Evolutionary conservation across 2,888 invertebrate genomes (phyloP).

Genomic region (Harmothoe impar): DNA sequence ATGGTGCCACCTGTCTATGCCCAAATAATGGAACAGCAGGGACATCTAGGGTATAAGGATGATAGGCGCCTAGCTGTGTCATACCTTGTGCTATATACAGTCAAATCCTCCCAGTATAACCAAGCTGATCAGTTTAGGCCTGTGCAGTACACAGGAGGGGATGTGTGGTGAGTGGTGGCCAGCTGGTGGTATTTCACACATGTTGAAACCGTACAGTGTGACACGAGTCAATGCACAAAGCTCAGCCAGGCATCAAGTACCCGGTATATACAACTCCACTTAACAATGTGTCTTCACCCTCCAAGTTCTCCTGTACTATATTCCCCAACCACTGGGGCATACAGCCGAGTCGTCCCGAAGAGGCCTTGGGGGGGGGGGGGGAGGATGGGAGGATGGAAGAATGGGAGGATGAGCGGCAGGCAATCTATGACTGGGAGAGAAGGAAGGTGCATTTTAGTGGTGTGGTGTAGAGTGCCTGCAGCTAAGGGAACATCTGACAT

Average conservation of each 20-base stretch:
- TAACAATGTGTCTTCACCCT: constrained; percentile 38
- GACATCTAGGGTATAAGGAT: no score
- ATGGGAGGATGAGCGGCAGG: background rate
- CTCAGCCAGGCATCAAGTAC: constrained; percentile 14
- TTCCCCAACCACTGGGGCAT: background rate
- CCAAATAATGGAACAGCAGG: no score
- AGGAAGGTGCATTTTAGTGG: background rate
- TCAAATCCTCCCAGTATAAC: no score
- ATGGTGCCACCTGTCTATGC: no score
- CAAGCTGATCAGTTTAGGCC: no score
- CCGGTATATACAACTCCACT: constrained; percentile 30
- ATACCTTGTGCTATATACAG: no score
- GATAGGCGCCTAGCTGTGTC: no score
- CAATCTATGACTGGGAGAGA: background rate
- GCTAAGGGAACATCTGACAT: constrained; percentile 10
- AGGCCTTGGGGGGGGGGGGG: constrained; percentile 30
- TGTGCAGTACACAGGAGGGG: no score
- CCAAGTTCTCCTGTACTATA: background rate
- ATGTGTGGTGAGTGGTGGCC: no score
- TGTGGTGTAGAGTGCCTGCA: background rate
- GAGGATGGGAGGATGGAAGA: no score
- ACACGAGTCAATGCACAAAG: constrained; percentile 1
- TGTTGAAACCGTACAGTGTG: background rate
- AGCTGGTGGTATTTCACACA: background rate
- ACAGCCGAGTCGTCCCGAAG: background rate